These are phyloP conservation scores for Oncorhynchus gorbuscha DNA, from an alignment of 2,113 vertebrate genomes.

Conservation along the genomic window DNA sequence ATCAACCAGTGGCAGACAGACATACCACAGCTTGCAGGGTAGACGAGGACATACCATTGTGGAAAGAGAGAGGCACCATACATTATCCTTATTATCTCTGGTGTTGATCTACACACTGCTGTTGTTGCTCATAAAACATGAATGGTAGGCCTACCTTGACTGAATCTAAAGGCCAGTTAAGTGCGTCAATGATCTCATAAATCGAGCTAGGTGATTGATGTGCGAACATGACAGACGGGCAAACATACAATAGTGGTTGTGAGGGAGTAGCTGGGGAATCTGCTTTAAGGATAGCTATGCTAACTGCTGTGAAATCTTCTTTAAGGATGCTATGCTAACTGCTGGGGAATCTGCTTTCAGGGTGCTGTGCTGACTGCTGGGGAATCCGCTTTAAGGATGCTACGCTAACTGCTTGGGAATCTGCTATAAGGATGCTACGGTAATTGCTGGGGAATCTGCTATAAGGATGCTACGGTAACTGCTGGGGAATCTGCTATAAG, in stretches of 20 bases:
- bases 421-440: too few species aligned
- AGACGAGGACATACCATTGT: not conserved
- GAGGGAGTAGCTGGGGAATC: not conserved
- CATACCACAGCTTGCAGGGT: not conserved
- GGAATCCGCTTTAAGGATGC: not conserved
- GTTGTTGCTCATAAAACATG: not conserved
- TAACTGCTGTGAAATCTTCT: too few species aligned
- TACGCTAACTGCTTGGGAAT: not conserved
- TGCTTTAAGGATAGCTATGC: not conserved
- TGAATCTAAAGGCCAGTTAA: not conserved
- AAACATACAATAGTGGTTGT: not conserved
- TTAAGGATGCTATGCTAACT: too few species aligned
- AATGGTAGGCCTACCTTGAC: not conserved
- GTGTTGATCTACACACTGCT: constrained; percentile 4
- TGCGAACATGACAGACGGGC: not conserved
- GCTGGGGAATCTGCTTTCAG: too few species aligned
- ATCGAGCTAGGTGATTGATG: not conserved
- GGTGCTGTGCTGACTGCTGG: not conserved
- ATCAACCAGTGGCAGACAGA: not conserved
- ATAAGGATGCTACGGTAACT: too few species aligned
- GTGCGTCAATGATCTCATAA: not conserved
- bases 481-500: too few species aligned
- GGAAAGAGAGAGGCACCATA: not conserved
- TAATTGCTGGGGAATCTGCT: too few species aligned
- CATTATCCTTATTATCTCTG: not conserved